Conservation (phyloP, 2,888 invertebrate genomes). For the Gastracanthus pulcherrimus region DNA sequence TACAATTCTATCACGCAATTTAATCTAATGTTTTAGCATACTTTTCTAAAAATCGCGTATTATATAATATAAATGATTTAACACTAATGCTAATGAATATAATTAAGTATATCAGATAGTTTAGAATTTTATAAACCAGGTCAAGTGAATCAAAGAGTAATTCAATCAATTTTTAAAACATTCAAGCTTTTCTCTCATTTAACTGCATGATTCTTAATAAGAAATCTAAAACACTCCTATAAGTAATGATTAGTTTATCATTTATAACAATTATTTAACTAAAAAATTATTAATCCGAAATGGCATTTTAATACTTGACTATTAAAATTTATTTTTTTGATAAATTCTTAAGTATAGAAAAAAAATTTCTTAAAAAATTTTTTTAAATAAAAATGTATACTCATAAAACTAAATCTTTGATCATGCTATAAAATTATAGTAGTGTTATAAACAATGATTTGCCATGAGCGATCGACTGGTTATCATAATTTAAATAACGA, state of each 20-base stretch:
- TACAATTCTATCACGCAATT: slow-evolving; percentile 41
- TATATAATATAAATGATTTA: slow-evolving; percentile 41
- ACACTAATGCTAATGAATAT: slow-evolving; percentile 13
- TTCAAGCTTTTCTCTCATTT: neutral
- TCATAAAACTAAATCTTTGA: slow-evolving; percentile 7
- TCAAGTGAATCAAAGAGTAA: slow-evolving; percentile 31
- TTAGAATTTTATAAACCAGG: slow-evolving; percentile 29
- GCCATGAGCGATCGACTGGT: slow-evolving; percentile 1
- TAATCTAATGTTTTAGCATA: slow-evolving; percentile 32
- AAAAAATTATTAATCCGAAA: slow-evolving; percentile 7
- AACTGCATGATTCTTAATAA: slow-evolving; percentile 23
- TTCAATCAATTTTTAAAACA: neutral
- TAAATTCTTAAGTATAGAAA: neutral
- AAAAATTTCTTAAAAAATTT: neutral
- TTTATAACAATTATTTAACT: slow-evolving; percentile 7
- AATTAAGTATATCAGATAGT: slow-evolving; percentile 30
- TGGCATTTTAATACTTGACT: slow-evolving; percentile 34
- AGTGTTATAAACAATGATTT: slow-evolving; percentile 34
- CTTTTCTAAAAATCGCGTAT: slow-evolving; percentile 30
- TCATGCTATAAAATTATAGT: slow-evolving; percentile 3
- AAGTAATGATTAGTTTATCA: slow-evolving; percentile 7
- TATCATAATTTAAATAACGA: slow-evolving; percentile 21
- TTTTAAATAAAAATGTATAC: neutral
- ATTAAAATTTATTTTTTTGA: slow-evolving; percentile 8
- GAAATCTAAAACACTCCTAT: slow-evolving; percentile 2